Percentiles rank a stretch among this genome's conserved stretches.
Evolutionary conservation across 2,797 vertebrate genomes (phyloP).

Genomic region (Acrossocheilus wenchowensis): DNA sequence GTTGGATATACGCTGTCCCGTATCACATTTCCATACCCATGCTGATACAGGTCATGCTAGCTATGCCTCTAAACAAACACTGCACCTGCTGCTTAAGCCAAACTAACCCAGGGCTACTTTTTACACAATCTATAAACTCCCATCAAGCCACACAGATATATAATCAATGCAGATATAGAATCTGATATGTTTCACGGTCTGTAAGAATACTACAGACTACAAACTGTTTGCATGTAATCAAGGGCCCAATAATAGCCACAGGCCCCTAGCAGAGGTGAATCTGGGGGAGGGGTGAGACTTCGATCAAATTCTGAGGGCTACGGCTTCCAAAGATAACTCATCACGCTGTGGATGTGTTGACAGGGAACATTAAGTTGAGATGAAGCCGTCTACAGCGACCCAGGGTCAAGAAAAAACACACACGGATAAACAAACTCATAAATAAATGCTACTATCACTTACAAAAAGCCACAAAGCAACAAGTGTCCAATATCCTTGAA

Average conservation of each 20-base stretch:
- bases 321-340: constrained; percentile 69
- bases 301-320: constrained; percentile 52
- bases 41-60: constrained; percentile 33
- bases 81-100: not conserved
- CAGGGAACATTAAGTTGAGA: constrained; percentile 67
- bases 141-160: not conserved
- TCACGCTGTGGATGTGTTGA: constrained; percentile 66
- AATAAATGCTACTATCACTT: constrained; percentile 57
- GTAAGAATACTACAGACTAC: constrained; percentile 3
- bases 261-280: constrained; percentile 18
- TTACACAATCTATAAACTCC: not conserved
- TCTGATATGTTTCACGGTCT: not conserved
- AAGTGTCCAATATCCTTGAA: constrained; percentile 8
- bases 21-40: constrained; percentile 56
- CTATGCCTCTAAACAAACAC: not conserved
- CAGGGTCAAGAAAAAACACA: constrained; percentile 58
- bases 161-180: not conserved
- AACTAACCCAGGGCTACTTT: not conserved
- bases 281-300: not conserved
- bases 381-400: constrained; percentile 52
- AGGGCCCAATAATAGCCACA: constrained; percentile 42
- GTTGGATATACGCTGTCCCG: constrained; percentile 12
- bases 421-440: constrained; percentile 64
- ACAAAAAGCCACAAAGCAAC: constrained; percentile 33
- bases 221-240: constrained; percentile 5